These are phyloP conservation scores for Gryon sp. DNA, from an alignment of 1,140 invertebrate genomes.

Conservation along the genomic window DNA sequence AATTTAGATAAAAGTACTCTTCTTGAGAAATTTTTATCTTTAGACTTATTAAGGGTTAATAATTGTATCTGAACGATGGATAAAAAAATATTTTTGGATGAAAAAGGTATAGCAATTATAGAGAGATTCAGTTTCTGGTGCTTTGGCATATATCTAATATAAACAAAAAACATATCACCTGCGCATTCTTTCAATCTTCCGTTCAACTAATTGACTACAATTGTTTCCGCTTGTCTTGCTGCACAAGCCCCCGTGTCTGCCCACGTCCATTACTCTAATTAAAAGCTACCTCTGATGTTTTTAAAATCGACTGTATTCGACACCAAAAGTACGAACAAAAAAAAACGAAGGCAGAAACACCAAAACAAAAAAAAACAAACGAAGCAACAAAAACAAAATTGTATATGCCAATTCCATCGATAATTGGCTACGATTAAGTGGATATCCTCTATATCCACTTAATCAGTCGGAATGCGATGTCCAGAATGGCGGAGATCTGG, in stretches of 20 bases:
- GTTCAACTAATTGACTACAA: slow-evolving; percentile 33
- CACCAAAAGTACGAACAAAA: slow-evolving; percentile 8
- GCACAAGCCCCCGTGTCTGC: slow-evolving; percentile 7
- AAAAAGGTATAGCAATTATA: too few species aligned
- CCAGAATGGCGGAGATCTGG: slow-evolving; percentile 1
- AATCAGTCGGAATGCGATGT: not conserved
- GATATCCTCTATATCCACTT: slow-evolving; percentile 2
- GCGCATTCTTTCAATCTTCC: not conserved
- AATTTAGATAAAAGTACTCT: too few species aligned
- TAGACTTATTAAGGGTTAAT: too few species aligned
- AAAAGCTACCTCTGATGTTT: slow-evolving; percentile 25
- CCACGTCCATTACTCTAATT: slow-evolving; percentile 38
- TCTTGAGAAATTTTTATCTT: too few species aligned
- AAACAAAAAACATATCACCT: not conserved
- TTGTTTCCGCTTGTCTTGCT: slow-evolving; percentile 36
- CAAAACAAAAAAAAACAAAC: slow-evolving; percentile 3
- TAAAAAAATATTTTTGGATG: too few species aligned
- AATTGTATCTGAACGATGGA: too few species aligned
- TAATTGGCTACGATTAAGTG: slow-evolving; percentile 41
- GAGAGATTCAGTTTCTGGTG: too few species aligned
- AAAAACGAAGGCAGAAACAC: not conserved
- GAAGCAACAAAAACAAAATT: not conserved
- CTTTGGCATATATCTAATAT: slow-evolving; percentile 14
- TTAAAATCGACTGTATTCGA: slow-evolving; percentile 20
- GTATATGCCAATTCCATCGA: not conserved